Evolutionary conservation across 1,140 invertebrate genomes (phyloP).

Genomic region (Drosophila orosa): DNA sequence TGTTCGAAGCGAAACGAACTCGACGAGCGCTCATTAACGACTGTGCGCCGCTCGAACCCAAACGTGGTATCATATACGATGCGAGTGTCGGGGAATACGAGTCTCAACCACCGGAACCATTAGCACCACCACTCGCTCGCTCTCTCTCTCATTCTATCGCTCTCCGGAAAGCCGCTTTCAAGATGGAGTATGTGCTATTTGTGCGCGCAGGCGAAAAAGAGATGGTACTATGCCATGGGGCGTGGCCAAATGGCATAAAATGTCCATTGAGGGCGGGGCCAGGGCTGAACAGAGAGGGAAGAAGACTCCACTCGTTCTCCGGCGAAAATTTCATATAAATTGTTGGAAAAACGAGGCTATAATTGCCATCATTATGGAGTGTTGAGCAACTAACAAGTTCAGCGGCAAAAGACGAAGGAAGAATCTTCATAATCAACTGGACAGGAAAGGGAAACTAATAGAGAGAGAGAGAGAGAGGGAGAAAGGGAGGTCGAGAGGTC

Average conservation of each 20-base stretch:
- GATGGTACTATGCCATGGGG: slow-evolving; percentile 43
- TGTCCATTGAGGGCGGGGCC: slow-evolving; percentile 40
- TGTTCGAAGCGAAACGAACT: slow-evolving; percentile 31
- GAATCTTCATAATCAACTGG: slow-evolving; percentile 72
- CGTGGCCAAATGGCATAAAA: slow-evolving; percentile 52
- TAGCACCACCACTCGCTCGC: slow-evolving; percentile 6
- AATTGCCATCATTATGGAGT: slow-evolving; percentile 84
- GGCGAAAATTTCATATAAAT: slow-evolving; percentile 79
- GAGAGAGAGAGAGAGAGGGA: neutral
- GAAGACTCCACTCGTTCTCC: neutral
- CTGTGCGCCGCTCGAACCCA: slow-evolving; percentile 49
- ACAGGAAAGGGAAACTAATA: neutral
- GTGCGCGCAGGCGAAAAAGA: slow-evolving; percentile 1
- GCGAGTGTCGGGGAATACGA: slow-evolving; percentile 24
- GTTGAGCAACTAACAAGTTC: slow-evolving; percentile 76
- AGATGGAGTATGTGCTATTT: slow-evolving; percentile 64
- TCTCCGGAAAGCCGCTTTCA: slow-evolving; percentile 45
- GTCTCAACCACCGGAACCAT: slow-evolving; percentile 25
- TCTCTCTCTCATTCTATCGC: slow-evolving; percentile 6
- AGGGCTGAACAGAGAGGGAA: slow-evolving; percentile 1
- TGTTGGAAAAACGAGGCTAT: slow-evolving; percentile 84
- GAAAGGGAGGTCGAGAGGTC: neutral
- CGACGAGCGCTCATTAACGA: slow-evolving; percentile 75
- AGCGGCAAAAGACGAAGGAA: slow-evolving; percentile 42
- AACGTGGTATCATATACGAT: slow-evolving; percentile 65